phyloP scores from a whole-genome alignment of 2,888 invertebrate species.

The Megaustenia siamemsis region DNA sequence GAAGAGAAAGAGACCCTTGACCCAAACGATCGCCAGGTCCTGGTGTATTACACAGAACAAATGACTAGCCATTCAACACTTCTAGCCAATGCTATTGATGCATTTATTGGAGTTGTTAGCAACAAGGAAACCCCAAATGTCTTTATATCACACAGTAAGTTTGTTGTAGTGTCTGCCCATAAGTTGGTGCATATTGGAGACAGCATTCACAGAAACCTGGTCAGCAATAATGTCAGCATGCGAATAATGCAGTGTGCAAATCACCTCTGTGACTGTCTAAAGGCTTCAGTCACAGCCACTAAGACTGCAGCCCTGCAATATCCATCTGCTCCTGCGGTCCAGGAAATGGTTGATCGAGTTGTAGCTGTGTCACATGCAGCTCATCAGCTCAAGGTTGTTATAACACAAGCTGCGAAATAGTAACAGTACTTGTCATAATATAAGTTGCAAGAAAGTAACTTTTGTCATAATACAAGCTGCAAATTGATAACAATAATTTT shows the following conservation, averaged over 20 bases:
- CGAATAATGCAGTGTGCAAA: conserved; percentile 79
- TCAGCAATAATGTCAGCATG: conserved; percentile 87
- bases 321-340: conserved; percentile 93
- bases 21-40: conserved; percentile 89
- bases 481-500: too few relatives aligned
- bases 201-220: conserved; percentile 92
- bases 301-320: conserved; percentile 94
- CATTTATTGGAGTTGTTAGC: conserved; percentile 93
- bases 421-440: not conserved
- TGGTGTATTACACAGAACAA: conserved; percentile 93
- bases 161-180: conserved; percentile 95
- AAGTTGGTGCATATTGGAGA: conserved; percentile 96
- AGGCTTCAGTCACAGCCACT: conserved; percentile 89
- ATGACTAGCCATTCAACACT: conserved; percentile 89
- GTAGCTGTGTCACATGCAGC: conserved; percentile 91
- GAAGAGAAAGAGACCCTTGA: conserved; percentile 75
- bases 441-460: too few relatives aligned
- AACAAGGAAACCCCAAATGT: conserved; percentile 95
- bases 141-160: conserved; percentile 95
- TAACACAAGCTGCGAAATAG: conserved; percentile 66
- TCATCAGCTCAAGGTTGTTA: conserved; percentile 85
- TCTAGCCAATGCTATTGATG: conserved; percentile 92
- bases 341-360: conserved; percentile 95
- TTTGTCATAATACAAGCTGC: too few relatives aligned
- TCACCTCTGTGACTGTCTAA: conserved; percentile 76